Conservation (phyloP, 2,797 vertebrate species). For the Catostomus latipinnis region DNA sequence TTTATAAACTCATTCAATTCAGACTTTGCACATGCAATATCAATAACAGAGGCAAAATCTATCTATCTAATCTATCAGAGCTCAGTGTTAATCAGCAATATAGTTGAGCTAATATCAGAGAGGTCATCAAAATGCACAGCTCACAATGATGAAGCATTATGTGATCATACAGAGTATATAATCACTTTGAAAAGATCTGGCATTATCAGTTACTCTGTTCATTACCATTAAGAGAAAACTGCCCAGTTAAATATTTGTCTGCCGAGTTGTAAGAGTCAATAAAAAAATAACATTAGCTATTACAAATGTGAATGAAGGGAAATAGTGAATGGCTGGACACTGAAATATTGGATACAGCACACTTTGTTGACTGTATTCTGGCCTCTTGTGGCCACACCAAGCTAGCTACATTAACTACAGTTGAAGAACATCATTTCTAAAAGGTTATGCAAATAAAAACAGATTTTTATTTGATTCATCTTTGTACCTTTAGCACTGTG, state of each 20-base stretch:
- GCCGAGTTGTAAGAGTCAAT: background rate
- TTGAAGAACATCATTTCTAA: no score
- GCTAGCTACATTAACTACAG: background rate
- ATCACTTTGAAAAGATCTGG: background rate
- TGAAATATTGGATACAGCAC: background rate
- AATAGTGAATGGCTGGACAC: background rate
- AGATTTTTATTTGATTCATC: no score
- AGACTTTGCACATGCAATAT: slow-evolving; percentile 37
- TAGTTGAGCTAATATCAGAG: background rate
- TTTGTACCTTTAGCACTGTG: no score
- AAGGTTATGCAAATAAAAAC: no score
- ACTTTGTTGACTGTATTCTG: slow-evolving; percentile 8
- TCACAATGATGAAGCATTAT: background rate
- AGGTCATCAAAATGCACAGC: background rate
- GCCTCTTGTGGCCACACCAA: slow-evolving; percentile 43
- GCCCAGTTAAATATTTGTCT: background rate
- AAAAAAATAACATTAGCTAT: background rate
- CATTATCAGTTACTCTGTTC: background rate
- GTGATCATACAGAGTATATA: background rate
- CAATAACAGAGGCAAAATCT: background rate
- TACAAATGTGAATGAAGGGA: background rate
- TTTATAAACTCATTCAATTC: background rate
- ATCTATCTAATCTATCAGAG: background rate
- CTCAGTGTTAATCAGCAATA: background rate
- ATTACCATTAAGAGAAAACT: background rate